These are phyloP conservation scores for Drosophila elegans DNA, from an alignment of 1,140 invertebrate genomes.

Conservation along the genomic window DNA sequence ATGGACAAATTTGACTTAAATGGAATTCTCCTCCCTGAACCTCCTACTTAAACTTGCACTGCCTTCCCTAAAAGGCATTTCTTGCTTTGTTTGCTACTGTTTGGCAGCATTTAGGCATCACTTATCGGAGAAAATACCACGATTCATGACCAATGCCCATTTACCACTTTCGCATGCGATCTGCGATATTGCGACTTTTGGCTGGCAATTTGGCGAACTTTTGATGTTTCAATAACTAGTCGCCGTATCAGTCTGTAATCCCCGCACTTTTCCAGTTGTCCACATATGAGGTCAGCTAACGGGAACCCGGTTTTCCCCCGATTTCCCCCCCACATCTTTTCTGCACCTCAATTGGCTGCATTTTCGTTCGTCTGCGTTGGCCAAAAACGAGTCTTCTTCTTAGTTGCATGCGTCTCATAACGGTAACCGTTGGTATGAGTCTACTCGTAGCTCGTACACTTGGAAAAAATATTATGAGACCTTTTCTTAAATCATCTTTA, in stretches of 20 bases:
- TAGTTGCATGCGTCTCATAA: slow-evolving; percentile 49
- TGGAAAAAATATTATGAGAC: background rate
- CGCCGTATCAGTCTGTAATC: slow-evolving; percentile 19
- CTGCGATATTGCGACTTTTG: slow-evolving; percentile 38
- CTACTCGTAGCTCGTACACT: background rate
- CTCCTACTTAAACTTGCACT: no score
- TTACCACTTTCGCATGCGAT: slow-evolving; percentile 65
- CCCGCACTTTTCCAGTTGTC: slow-evolving; percentile 39
- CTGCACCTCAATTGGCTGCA: slow-evolving; percentile 21
- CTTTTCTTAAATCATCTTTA: no score
- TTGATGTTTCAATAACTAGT: slow-evolving; percentile 69
- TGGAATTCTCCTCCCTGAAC: no score
- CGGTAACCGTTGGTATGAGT: slow-evolving; percentile 25
- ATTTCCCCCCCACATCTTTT: slow-evolving; percentile 2
- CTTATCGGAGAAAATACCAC: slow-evolving; percentile 6
- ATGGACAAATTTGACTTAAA: no score
- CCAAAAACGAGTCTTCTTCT: slow-evolving; percentile 65
- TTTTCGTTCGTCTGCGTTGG: slow-evolving; percentile 49
- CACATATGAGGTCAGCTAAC: slow-evolving; percentile 76
- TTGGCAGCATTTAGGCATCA: background rate
- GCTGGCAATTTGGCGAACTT: slow-evolving; percentile 53
- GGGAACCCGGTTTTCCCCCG: slow-evolving; percentile 44
- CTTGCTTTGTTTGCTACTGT: slow-evolving; percentile 1
- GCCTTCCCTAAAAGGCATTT: background rate
- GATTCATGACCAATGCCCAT: slow-evolving; percentile 39